A percentile compares a stretch with the other conserved stretches of the same genome.
These are phyloP conservation scores for Gnathonemus longibarbis DNA, from an alignment of 2,113 vertebrate genomes.

Conservation along the genomic window DNA sequence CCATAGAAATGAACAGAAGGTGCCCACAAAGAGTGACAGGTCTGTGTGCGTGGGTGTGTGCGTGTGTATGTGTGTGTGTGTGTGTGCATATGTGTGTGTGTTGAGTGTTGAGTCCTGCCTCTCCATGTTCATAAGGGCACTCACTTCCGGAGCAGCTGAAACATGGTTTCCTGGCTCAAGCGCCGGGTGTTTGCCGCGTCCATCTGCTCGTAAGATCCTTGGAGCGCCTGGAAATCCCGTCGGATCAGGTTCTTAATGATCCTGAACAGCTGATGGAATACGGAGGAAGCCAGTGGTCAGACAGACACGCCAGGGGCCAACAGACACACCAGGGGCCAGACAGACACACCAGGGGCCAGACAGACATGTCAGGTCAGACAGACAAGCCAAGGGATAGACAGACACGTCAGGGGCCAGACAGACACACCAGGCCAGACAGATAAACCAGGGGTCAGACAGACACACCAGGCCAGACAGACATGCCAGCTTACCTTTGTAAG, in stretches of 20 bases:
- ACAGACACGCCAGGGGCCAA: neutral
- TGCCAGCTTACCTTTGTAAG: neutral
- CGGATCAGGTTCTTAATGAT: conserved; percentile 39
- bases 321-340: too few relatives aligned
- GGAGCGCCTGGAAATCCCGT: conserved; percentile 27
- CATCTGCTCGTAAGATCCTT: conserved; percentile 42
- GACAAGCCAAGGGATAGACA: too few relatives aligned
- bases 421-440: too few relatives aligned
- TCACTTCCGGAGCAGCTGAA: conserved; percentile 38
- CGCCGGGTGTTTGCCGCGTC: conserved; percentile 34
- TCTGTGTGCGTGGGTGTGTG: neutral
- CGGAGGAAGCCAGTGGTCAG: neutral
- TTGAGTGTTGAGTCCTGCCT: neutral
- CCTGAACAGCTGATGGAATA: conserved; percentile 26
- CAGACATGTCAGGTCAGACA: too few relatives aligned
- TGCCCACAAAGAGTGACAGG: neutral
- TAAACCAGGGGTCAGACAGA: too few relatives aligned
- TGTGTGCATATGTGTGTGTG: neutral
- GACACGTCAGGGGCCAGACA: too few relatives aligned
- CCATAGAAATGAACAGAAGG: neutral
- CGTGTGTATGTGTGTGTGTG: neutral
- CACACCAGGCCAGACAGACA: too few relatives aligned
- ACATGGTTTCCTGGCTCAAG: conserved; percentile 31
- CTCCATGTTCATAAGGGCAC: too few relatives aligned
- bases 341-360: too few relatives aligned